Base-by-base conservation (phyloP, 2,113 vertebrate species). In the Stictonetta naevosa region DNA sequence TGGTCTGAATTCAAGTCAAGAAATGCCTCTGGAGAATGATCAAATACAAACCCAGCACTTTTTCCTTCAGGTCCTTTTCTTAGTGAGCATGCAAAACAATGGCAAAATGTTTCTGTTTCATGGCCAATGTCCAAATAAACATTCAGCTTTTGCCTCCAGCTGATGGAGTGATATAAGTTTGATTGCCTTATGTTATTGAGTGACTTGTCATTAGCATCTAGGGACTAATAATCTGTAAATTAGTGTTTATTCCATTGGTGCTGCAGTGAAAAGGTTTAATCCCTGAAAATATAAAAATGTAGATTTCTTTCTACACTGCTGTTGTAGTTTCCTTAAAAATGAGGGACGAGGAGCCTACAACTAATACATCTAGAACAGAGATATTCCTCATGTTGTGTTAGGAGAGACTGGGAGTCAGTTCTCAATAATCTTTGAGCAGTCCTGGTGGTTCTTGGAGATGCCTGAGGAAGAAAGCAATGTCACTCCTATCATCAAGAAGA, bases 51-150 rank as follows among this genome's bases (percentile, higher is more conserved):
- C 4, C 33, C 33, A 74, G 26, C 8, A 8, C 77, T 59, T 88
- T 93, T 95, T 82, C 75, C 60, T 88, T 91, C 53, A 59, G 38
- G 48, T 69, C 82, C 88, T 92, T 85, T 82, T 90, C 72, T 75
- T 81, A 29, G 66, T 42, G 40, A 84, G 16, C 48, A 13, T 34
- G 26, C 34, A 68, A 75, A 88, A 91, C 86, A 92, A 77, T 72
- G 52, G 73, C 46, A 52, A 80, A 82, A 79, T 86, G 21, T 62
- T 78, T 87, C 60, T 53, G 34, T 69, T 77, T 83, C 63, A 5
- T 33, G 46, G 36, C 66, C 58, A n/a, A 82, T 46, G 29, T 40
- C 69, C 76, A 91, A 93, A 31, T 13, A 88, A 62, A 52, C 26
- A 22, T 42, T 75, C 33, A 52, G 46, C 73, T 92, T 92, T 74